Base-by-base conservation (phyloP, 2,888 invertebrate species). In the Siphlonurus alternatus region DNA sequence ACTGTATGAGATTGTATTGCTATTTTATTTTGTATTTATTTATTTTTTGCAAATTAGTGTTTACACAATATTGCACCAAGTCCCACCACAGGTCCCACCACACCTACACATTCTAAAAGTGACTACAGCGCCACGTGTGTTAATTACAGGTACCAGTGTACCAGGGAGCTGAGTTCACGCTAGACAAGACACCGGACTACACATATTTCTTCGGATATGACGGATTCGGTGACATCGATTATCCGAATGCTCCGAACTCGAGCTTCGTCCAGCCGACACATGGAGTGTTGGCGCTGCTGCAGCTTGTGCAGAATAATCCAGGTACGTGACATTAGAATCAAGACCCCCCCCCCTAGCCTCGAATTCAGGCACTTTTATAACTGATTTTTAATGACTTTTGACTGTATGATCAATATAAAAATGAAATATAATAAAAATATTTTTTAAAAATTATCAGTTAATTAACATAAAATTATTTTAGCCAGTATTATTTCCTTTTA, bases 81-180 rank as follows among this genome's bases (percentile, higher is more conserved):
- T n/a, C n/a, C n/a, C n/a, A n/a, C n/a, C n/a, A n/a, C n/a, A n/a
- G n/a, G n/a, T n/a, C n/a, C n/a, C n/a, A n/a, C n/a, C n/a, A n/a
- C n/a, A n/a, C n/a, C n/a, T n/a, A n/a, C n/a, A n/a, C n/a, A n/a
- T n/a, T n/a, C n/a, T n/a, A n/a, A n/a, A n/a, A n/a, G n/a, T n/a
- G n/a, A n/a, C n/a, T n/a, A n/a, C n/a, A n/a, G n/a, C n/a, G n/a
- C n/a, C n/a, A n/a, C n/a, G n/a, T n/a, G n/a, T n/a, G n/a, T n/a
- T n/a, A n/a, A n/a, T n/a, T 38, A 38, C 38, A 81, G 81, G 76
- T 81, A 65, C 78, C 79, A 1, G 77, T 81, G 1, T 81, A 76
- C 67, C 67, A 68, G 1, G 80, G 80, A 0, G 73, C 76, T 18
- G 20, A 68, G 1, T 70, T 70, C 61, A 71, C 77, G 3, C 66